A percentile compares a stretch with the other conserved stretches of the same genome.
Conservation (phyloP, 2,113 vertebrate species). For the Myrmecophaga tridactyla region DNA sequence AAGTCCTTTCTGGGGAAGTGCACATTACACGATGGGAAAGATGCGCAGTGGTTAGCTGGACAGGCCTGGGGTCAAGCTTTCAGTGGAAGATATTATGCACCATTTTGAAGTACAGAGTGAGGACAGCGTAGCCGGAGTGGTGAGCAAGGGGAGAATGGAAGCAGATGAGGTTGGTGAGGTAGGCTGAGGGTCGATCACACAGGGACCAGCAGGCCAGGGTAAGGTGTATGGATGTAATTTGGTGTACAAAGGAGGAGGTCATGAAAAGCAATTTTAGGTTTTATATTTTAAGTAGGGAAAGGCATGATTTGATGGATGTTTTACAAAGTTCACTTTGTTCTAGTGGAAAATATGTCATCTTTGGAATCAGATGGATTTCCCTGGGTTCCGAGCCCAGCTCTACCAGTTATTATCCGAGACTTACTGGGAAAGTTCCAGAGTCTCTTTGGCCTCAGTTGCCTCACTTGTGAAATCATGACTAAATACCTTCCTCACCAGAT, state of each 20-base stretch:
- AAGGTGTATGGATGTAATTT: not conserved
- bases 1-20: not conserved
- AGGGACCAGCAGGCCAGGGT: not conserved
- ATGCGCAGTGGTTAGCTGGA: not conserved
- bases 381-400: not conserved
- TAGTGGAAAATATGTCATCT: not conserved
- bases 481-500: not conserved
- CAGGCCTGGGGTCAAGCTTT: not conserved
- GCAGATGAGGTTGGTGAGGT: not conserved
- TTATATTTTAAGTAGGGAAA: not conserved
- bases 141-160: too few relatives aligned
- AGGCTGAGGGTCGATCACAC: not conserved
- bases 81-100: not conserved
- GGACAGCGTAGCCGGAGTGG: not conserved
- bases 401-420: not conserved
- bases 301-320: not conserved
- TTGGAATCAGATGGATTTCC: not conserved
- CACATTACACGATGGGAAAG: not conserved
- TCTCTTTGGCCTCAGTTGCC: not conserved
- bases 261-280: not conserved
- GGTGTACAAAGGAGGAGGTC: not conserved
- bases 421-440: not conserved
- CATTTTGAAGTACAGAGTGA: not conserved
- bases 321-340: not conserved
- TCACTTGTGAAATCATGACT: not conserved